Base-by-base conservation (phyloP, 2,113 vertebrate genomes). In the Anarhynchus alexandrinus region DNA sequence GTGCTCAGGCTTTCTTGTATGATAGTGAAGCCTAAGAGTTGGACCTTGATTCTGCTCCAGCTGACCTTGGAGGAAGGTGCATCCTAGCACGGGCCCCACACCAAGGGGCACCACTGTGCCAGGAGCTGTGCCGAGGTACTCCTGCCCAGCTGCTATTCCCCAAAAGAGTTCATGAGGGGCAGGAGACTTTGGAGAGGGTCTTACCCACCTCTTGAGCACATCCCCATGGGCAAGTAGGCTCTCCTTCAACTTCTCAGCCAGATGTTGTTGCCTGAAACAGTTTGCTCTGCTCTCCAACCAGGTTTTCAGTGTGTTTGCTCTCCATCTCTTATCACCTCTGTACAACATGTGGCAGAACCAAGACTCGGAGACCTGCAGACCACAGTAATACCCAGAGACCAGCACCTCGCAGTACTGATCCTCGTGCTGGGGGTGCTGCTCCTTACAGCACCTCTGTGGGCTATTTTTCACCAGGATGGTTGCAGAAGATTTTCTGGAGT, bases 271-370 rank as follows among this genome's bases (percentile, higher is more conserved):
- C 80, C 45, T 0, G 0, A 34, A 77, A 58, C 36, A 67, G 21
- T 29, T 62, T 78, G 15, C 38, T 73, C 36, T 66, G 38, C 69
- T 72, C 30, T 82, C n/a, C 10, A 7, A 7, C 38, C 19, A 47
- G 17, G 8, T 84, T 91, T 84, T n/a, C 47, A 45, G 9, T 0
- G 0, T 21, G n/a, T 69, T 77, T 73, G 25, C 19, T 69, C 30
- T 78, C 36, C 38, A 14, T 30, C 34, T 43, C 29, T 76, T 43
- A 3, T 38, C 23, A 12, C 6, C 32, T 49, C 9, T 70, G 15
- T 15, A 27, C 0, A 1, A 17, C 0, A 0, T 0, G 0, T 13
- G 26, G 16, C 14, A 40, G 43, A 38, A 32, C 40, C 3, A 9
- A 40, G 72, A 12, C 51, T 8, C 13, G 8, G 1, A 3, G 67